Conservation (phyloP, 2,797 vertebrate species). For the Balearica regulorum region DNA sequence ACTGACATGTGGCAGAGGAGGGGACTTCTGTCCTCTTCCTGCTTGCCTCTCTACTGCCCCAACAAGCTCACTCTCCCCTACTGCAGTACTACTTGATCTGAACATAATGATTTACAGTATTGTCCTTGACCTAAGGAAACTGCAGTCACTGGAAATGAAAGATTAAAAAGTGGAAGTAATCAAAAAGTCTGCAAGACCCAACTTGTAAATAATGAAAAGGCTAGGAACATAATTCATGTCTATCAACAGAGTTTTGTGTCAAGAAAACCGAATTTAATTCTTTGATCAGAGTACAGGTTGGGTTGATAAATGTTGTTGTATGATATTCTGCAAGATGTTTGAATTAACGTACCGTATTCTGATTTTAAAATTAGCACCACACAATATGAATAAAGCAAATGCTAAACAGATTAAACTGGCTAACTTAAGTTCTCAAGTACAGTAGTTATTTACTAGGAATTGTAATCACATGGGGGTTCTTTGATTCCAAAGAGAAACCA, state of each 20-base stretch:
- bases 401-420: not conserved
- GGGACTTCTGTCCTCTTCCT: not conserved
- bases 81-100: not conserved
- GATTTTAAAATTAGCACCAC: not conserved
- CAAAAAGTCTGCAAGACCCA: not conserved
- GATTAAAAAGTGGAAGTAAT: conserved; percentile 22
- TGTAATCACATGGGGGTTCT: not conserved
- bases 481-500: not conserved
- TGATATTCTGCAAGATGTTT: not conserved
- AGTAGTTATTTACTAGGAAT: not conserved
- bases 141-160: conserved; percentile 33
- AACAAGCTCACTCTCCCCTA: not conserved
- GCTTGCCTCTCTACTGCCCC: not conserved
- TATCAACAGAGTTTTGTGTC: conserved; percentile 14
- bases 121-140: conserved; percentile 2
- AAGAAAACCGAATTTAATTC: not conserved
- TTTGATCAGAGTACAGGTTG: not conserved
- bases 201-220: conserved; percentile 7
- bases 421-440: not conserved
- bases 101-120: not conserved
- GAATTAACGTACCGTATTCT: not conserved
- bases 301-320: not conserved
- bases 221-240: conserved; percentile 23
- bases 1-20: not conserved
- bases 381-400: not conserved